Evolutionary conservation across 2,888 invertebrate genomes (phyloP).

Genomic region (Spialia ferax): DNA sequence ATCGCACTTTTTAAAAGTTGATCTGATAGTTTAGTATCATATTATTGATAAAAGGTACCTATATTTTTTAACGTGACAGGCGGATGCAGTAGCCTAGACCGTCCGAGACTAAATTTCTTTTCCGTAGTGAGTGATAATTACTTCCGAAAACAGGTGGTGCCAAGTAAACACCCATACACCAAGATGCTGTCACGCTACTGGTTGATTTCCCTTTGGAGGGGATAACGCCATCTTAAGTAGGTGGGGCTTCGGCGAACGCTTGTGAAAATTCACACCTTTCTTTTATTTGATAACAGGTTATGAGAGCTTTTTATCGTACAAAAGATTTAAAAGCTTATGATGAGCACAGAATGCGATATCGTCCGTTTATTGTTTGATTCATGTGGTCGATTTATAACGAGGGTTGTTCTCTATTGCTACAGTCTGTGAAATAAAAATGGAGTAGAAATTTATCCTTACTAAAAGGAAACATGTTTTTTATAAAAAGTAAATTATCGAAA

Average conservation of each 20-base stretch:
- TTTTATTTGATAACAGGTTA: conserved; percentile 86
- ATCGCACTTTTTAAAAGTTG: conserved; percentile 59
- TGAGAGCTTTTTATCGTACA: conserved; percentile 82
- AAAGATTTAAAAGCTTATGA: conserved; percentile 84
- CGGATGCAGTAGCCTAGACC: conserved; percentile 21
- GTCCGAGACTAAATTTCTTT: conserved; percentile 35
- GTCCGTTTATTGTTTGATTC: conserved; percentile 78
- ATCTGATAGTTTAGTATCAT: conserved; percentile 15
- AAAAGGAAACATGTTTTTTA: too few relatives aligned
- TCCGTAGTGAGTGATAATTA: conserved; percentile 74
- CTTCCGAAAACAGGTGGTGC: conserved; percentile 83
- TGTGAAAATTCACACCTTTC: conserved; percentile 87
- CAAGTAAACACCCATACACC: conserved; percentile 56
- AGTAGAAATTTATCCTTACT: conserved; percentile 1
- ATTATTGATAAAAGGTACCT: neutral
- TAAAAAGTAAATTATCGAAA: too few relatives aligned
- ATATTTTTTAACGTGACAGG: conserved; percentile 1
- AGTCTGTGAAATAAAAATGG: neutral
- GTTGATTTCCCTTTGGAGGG: conserved; percentile 68
- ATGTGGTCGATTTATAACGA: conserved; percentile 69
- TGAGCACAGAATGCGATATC: conserved; percentile 79
- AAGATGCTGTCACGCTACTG: conserved; percentile 75
- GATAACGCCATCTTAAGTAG: conserved; percentile 82
- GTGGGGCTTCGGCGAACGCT: conserved; percentile 74
- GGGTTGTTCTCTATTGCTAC: conserved; percentile 53